Evolutionary conservation across 2,797 vertebrate genomes (phyloP), one percentile per base, ranked within the genome.

Genomic region (Sebastes taczanowskii): DNA sequence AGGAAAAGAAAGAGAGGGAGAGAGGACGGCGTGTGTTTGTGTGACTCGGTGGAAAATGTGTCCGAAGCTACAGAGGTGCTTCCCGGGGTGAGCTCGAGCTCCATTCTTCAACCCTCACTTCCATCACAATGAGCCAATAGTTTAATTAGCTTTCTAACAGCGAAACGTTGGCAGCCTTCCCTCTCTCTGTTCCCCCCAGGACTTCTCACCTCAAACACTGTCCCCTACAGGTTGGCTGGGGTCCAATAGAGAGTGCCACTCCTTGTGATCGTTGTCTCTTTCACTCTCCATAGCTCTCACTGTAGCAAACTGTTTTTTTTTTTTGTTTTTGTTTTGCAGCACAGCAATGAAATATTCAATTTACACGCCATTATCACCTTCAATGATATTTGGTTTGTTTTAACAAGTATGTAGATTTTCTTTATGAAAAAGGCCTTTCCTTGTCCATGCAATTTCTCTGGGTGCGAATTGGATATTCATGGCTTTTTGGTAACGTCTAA

Each of bases 91-190:
- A 88, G 86, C 71, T 78, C 25, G 49, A 80, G 80, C 81, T 18
- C 77, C 68, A 74, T 89, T 89, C 82, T 89, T 88, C 80, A 82
- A 73, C 86, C 81, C 81, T 84, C 76, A 87, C 83, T 84, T 80
- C 56, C 73, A 66, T 87, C 87, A 88, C 83, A 89, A 88, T 85
- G 74, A 88, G 85, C 86, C 90, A 86, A 86, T 88, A 78, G 86
- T 93, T 93, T 95, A 94, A 95, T 95, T 93, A 94, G 89, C 83
- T 88, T 91, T 86, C 77, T 78, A 91, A 84, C 91, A 85, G 81
- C 16, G 29, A 83, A 29, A 67, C 56, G 65, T 83, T 88, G 86
- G 77, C 86, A 90, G 87, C 82, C 30, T 76, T 91, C 84, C 74
- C 56, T 75, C 70, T 71, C 65, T 82, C 75, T 83, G 65, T 82